Conservation (phyloP, 2,113 vertebrate species). For the Pyxicephalus adspersus region DNA sequence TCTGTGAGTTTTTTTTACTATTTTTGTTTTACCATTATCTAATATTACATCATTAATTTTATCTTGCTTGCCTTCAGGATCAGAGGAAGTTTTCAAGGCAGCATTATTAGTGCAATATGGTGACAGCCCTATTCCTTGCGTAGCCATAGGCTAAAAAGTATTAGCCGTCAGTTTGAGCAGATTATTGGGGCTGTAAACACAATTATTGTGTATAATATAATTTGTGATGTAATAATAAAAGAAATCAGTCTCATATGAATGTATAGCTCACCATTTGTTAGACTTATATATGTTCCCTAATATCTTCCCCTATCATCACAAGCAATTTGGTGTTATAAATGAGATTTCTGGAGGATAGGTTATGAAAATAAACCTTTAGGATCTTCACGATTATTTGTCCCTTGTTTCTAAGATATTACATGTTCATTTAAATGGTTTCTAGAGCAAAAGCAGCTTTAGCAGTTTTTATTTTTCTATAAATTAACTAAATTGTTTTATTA, state of each 20-base stretch:
- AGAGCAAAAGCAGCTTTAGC: too few species aligned
- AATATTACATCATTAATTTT: constrained; percentile 49
- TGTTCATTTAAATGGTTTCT: too few species aligned
- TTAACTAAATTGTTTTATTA: too few species aligned
- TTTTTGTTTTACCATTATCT: constrained; percentile 3
- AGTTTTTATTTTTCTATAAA: too few species aligned
- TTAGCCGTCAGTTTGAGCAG: constrained; percentile 32
- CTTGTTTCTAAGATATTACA: not conserved
- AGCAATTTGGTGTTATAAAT: not conserved
- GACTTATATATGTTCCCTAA: constrained; percentile 24
- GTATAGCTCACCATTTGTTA: constrained; percentile 24
- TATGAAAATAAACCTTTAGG: not conserved
- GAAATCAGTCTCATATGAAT: constrained; percentile 30
- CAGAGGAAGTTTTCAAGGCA: not conserved
- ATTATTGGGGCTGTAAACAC: constrained; percentile 32
- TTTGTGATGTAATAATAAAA: constrained; percentile 35
- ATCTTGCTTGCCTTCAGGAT: constrained; percentile 36
- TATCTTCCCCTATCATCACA: constrained; percentile 2
- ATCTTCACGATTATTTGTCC: not conserved
- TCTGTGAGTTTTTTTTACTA: not conserved
- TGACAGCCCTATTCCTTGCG: constrained; percentile 3
- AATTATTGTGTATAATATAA: constrained; percentile 44
- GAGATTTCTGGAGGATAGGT: not conserved
- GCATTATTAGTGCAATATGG: constrained; percentile 32
- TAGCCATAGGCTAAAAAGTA: constrained; percentile 40